Evolutionary conservation across 2,113 vertebrate genomes (phyloP).

Genomic region (Meles meles): DNA sequence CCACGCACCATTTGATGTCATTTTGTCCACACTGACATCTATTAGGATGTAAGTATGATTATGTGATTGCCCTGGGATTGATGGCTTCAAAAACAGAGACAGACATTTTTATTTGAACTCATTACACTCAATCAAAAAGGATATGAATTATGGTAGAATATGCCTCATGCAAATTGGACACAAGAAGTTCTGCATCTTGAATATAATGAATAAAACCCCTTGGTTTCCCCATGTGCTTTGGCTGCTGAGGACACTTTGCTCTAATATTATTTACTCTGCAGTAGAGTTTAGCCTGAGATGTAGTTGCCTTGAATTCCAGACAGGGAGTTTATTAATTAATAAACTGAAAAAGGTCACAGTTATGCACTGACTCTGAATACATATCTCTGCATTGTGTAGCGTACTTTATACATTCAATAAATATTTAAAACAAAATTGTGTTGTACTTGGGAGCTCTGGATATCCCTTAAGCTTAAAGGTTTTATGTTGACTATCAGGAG

Average conservation of each 20-base stretch:
- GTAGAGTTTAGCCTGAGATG: neutral
- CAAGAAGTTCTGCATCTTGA: neutral
- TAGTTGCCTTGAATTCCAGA: neutral
- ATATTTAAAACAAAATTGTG: neutral
- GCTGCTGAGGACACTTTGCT: neutral
- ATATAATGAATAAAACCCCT: neutral
- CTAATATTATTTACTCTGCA: neutral
- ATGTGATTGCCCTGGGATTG: neutral
- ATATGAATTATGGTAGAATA: neutral
- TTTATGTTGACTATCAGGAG: neutral
- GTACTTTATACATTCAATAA: neutral
- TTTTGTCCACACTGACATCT: neutral
- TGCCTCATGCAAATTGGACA: neutral
- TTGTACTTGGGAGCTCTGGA: neutral
- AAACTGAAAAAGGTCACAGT: neutral
- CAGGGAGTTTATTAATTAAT: neutral
- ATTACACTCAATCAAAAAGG: neutral
- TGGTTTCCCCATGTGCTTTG: neutral
- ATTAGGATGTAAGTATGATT: neutral
- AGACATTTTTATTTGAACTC: neutral
- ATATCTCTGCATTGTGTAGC: neutral
- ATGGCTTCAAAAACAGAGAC: neutral
- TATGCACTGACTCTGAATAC: neutral
- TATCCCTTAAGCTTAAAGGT: neutral
- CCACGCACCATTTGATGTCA: no score